Base-by-base conservation (phyloP, 2,113 vertebrate species). In the Cyanoderma ruficeps region DNA sequence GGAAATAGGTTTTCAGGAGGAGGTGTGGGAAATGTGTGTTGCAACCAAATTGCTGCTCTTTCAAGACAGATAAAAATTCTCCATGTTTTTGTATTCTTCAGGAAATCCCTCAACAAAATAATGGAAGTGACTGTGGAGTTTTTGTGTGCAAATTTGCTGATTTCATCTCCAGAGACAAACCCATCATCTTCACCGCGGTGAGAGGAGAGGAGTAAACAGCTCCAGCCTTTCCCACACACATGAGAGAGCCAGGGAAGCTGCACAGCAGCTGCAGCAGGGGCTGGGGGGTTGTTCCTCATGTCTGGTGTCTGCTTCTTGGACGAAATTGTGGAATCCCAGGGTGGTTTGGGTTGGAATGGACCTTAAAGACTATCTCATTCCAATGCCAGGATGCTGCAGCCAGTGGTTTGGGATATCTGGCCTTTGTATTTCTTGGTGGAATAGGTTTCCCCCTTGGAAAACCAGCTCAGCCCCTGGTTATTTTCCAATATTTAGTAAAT, bases 131-230 rank as follows among this genome's bases (percentile, higher is more conserved):
- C 96, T 99, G 99, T 42, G 99, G 99, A 28, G 98, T 99, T 88
- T 99, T 99, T 97, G 87, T 97, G 85, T 99, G 99, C 98, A 99
- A 99, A 98, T 99, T 98, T 11, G 99, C 99, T 1, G 98, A 99
- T 90, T 99, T 98, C 92, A 97, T 99, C 24, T 96, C 98, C 84
- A 98, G 97, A 96, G 98, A 98, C 95, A 98, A 97, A 68, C 98
- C 98, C 11, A 97, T 99, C 80, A 97, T 97, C 88, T 99, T 99
- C 93, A 98, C 98, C 80, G 98, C 99, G 98, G 99, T 99, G 95
- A 97, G 98, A 31, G 68, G 50, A 37, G 53, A 37, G 53, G 55
- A 5, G 4, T 12, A 1, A 63, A 16, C 18, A 16, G 20, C 41
- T 82, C 82, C 64, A 76, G 60, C 53, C 30, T 16, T 64, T 31